These are phyloP conservation scores for Pimephales promelas DNA, from an alignment of 2,113 vertebrate species.

Conservation along the genomic window DNA sequence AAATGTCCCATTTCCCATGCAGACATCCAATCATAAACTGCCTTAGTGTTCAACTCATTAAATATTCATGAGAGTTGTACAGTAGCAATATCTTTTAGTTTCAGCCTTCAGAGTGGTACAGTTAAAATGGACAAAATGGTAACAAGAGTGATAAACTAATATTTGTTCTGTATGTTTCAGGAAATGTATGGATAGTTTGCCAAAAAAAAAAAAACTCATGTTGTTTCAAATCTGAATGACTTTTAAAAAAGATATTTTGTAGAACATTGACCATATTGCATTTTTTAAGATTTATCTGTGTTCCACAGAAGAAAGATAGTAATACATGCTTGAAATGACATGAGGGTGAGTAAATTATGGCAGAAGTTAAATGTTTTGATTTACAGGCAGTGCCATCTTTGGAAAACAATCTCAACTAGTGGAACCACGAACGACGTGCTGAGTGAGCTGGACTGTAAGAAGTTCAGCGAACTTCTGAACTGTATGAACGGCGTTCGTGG, in stretches of 20 bases:
- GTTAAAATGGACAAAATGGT: neutral
- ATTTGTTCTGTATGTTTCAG: neutral
- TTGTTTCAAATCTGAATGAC: neutral
- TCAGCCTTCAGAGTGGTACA: neutral
- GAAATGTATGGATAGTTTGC: neutral
- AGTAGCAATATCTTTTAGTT: neutral
- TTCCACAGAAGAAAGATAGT: neutral
- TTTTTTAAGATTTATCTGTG: neutral
- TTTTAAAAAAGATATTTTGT: neutral
- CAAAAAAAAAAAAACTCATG: neutral
- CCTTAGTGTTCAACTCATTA: neutral
- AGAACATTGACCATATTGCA: neutral
- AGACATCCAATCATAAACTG: conserved; percentile 11
- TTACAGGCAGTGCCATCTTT: too few relatives aligned
- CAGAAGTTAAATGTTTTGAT: too few relatives aligned
- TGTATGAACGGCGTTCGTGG: too few relatives aligned
- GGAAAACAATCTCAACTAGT: too few relatives aligned
- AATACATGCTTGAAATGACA: neutral
- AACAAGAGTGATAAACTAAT: neutral
- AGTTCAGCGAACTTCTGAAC: too few relatives aligned
- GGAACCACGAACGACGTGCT: too few relatives aligned
- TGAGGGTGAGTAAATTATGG: too few relatives aligned
- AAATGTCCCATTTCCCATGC: neutral
- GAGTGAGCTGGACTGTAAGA: too few relatives aligned
- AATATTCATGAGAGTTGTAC: neutral